These are phyloP conservation scores for Polyodon spathula DNA, from an alignment of 2,113 vertebrate species.

Conservation along the genomic window DNA sequence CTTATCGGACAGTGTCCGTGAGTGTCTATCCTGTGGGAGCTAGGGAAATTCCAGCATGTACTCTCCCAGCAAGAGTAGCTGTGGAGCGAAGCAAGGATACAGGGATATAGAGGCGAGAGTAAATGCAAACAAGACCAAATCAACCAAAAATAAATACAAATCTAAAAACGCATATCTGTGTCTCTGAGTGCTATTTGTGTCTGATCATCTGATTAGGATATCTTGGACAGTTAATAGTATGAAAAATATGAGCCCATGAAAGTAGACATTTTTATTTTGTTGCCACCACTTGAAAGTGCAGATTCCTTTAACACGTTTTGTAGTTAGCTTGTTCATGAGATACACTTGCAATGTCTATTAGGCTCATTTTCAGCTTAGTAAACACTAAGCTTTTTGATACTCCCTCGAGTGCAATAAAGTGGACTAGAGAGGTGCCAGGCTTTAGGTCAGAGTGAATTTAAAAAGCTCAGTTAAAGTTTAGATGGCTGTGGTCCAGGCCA, in stretches of 20 bases:
- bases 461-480: slow-evolving; percentile 9
- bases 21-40: neutral
- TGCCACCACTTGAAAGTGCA: too few species aligned
- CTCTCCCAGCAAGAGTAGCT: neutral
- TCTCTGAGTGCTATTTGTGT: too few species aligned
- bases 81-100: neutral
- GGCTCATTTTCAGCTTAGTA: slow-evolving; percentile 7
- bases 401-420: slow-evolving; percentile 7
- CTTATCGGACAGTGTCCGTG: neutral
- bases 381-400: slow-evolving; percentile 3
- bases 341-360: slow-evolving; percentile 4
- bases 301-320: neutral
- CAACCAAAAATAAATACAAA: too few species aligned
- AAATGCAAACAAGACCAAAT: neutral
- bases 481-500: slow-evolving; percentile 4
- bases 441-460: slow-evolving; percentile 6
- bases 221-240: too few species aligned
- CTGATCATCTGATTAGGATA: too few species aligned
- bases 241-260: too few species aligned
- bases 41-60: neutral
- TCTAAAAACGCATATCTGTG: too few species aligned
- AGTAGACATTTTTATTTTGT: too few species aligned
- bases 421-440: neutral
- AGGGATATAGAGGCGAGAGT: neutral
- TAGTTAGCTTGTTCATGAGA: slow-evolving; percentile 3